A percentile compares a stretch with the other conserved stretches of the same genome.
These are phyloP conservation scores for Zaprionus lineosus DNA, from an alignment of 2,888 invertebrate genomes.

Conservation along the genomic window DNA sequence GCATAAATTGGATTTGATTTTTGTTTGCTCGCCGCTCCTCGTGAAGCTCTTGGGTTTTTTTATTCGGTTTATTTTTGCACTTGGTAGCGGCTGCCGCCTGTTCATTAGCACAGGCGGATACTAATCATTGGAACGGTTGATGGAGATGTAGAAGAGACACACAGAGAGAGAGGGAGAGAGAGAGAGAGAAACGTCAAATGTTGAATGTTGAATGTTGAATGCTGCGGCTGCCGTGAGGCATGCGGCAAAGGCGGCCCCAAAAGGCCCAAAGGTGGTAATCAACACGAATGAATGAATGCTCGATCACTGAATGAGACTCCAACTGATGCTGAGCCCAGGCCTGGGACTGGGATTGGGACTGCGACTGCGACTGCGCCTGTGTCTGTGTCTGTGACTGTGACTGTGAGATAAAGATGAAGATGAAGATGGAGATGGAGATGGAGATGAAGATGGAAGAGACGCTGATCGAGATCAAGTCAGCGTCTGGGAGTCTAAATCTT, in stretches of 20 bases:
- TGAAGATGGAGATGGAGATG: too few species aligned
- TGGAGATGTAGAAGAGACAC: not conserved
- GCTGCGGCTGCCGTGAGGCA: constrained; percentile 34
- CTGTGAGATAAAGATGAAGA: too few species aligned
- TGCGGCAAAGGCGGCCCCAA: constrained; percentile 34
- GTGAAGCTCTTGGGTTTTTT: constrained; percentile 36
- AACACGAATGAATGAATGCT: constrained; percentile 72
- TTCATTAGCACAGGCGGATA: constrained; percentile 60
- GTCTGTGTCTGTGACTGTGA: too few species aligned
- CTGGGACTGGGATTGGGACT: too few species aligned
- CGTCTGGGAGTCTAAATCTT: constrained; percentile 9
- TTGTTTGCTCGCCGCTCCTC: constrained; percentile 64
- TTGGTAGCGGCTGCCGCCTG: constrained; percentile 52
- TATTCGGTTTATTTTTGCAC: constrained; percentile 50
- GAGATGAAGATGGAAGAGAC: too few species aligned
- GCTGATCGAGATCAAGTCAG: constrained; percentile 18
- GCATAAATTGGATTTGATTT: constrained; percentile 71
- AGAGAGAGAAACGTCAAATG: constrained; percentile 1
- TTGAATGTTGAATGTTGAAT: too few species aligned
- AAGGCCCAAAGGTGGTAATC: constrained; percentile 71
- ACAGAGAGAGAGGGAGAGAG: constrained; percentile 8
- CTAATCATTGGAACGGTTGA: constrained; percentile 45
- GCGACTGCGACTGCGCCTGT: too few species aligned
- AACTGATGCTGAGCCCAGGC: constrained; percentile 1
- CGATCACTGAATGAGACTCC: constrained; percentile 36